Evolutionary conservation across 1,140 invertebrate species (phyloP).

Genomic region (Carcinoscorpius rotundicauda): DNA sequence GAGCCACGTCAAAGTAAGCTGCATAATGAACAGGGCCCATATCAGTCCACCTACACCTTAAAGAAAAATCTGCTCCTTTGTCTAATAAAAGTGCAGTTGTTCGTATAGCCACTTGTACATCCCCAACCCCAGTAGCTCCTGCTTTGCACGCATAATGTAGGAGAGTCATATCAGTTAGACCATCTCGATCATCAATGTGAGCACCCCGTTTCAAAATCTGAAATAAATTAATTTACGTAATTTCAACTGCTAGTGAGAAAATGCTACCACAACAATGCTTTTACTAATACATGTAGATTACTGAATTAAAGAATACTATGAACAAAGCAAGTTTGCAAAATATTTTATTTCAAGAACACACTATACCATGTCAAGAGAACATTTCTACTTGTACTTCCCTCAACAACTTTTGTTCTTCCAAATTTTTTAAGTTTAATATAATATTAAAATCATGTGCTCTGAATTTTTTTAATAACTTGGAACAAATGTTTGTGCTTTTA

Average conservation of each 20-base stretch:
- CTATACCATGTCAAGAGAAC: no score
- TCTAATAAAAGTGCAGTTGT: slow-evolving; percentile 33
- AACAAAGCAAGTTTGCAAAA: no score
- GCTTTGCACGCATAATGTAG: slow-evolving; percentile 44
- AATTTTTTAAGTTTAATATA: no score
- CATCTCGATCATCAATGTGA: slow-evolving; percentile 41
- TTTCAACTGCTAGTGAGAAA: neutral
- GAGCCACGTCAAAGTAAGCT: slow-evolving; percentile 42
- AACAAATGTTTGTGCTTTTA: no score
- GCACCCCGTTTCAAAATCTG: slow-evolving; percentile 38
- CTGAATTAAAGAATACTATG: neutral
- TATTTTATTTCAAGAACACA: no score
- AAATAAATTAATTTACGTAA: slow-evolving; percentile 15
- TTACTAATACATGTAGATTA: no score
- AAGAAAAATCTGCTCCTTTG: slow-evolving; percentile 38
- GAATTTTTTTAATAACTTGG: no score
- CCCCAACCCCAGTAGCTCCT: slow-evolving; percentile 41
- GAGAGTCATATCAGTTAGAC: slow-evolving; percentile 45
- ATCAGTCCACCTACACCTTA: slow-evolving; percentile 43
- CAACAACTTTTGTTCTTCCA: no score
- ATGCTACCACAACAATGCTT: no score
- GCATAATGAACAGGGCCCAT: slow-evolving; percentile 46
- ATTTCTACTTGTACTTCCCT: no score
- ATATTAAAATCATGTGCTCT: no score
- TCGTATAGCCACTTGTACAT: slow-evolving; percentile 30